Evolutionary conservation across 2,888 invertebrate genomes (phyloP).

Genomic region (Aromia moschata): DNA sequence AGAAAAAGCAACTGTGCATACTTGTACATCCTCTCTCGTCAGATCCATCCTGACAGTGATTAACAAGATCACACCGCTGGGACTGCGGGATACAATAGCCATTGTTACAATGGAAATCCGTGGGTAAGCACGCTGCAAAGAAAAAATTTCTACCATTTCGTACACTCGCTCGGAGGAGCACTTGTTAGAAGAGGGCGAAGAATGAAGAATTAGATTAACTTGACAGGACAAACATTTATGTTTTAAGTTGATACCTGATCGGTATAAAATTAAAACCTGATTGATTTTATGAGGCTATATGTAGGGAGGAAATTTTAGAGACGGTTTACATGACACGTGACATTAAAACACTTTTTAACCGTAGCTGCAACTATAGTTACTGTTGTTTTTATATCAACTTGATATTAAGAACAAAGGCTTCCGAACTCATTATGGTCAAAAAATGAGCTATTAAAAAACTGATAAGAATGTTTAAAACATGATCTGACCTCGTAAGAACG

Average conservation of each 20-base stretch:
- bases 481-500: too few species aligned
- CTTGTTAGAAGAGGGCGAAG: constrained; percentile 29
- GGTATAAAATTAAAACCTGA: constrained; percentile 8
- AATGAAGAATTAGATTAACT: constrained; percentile 34
- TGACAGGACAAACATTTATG: constrained; percentile 7
- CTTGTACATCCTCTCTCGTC: constrained; percentile 67
- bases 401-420: too few species aligned
- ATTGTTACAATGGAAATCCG: constrained; percentile 65
- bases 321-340: too few species aligned
- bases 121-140: constrained; percentile 54
- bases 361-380: too few species aligned
- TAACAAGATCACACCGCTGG: constrained; percentile 67
- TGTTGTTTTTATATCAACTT: too few species aligned
- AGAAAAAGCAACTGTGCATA: constrained; percentile 41
- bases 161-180: background rate
- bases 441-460: too few species aligned
- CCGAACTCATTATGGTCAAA: too few species aligned
- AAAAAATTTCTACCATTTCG: constrained; percentile 28
- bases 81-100: constrained; percentile 67
- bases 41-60: constrained; percentile 71
- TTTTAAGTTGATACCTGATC: background rate
- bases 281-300: too few species aligned
- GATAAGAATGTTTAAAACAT: too few species aligned
- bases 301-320: too few species aligned
- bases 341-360: too few species aligned